Conservation (phyloP, 2,113 vertebrate genomes). For the Notarius lentiginosus region DNA sequence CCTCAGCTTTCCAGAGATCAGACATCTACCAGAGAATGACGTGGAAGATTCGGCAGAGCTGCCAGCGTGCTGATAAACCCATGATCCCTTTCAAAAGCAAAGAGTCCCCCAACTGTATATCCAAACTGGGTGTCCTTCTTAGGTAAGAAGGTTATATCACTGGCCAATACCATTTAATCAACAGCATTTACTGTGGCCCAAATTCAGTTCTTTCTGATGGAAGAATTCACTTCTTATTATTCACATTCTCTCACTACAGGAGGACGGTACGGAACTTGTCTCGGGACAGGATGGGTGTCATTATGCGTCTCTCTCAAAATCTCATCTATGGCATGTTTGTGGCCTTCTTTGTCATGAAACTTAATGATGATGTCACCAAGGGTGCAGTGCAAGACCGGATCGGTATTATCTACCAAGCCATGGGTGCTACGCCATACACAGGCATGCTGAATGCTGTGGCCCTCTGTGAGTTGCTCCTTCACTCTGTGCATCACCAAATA, state of each 20-base stretch:
- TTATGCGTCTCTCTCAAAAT: slow-evolving; percentile 91
- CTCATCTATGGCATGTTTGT: slow-evolving; percentile 86
- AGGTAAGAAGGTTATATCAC: slow-evolving; percentile 69
- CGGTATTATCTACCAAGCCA: slow-evolving; percentile 87
- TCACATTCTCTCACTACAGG: slow-evolving; percentile 65
- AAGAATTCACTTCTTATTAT: slow-evolving; percentile 4
- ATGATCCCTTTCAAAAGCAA: slow-evolving; percentile 89
- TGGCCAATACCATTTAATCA: not conserved
- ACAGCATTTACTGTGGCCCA: not conserved
- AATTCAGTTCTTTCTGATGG: not conserved
- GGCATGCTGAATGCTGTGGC: slow-evolving; percentile 92
- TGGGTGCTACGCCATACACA: slow-evolving; percentile 85
- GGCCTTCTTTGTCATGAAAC: slow-evolving; percentile 82
- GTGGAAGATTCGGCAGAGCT: slow-evolving; percentile 72
- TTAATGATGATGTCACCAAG: slow-evolving; percentile 75
- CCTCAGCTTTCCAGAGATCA: slow-evolving; percentile 78
- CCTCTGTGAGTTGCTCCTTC: slow-evolving; percentile 82
- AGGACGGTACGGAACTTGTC: slow-evolving; percentile 82
- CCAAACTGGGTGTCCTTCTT: slow-evolving; percentile 82
- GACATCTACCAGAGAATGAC: slow-evolving; percentile 75
- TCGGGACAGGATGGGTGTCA: slow-evolving; percentile 83
- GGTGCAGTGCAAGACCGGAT: slow-evolving; percentile 90
- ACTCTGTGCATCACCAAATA: not conserved
- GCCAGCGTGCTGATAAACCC: slow-evolving; percentile 68
- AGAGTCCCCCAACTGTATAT: slow-evolving; percentile 76